Evolutionary conservation across 2,113 vertebrate species (phyloP).

Genomic region (Procavia capensis): DNA sequence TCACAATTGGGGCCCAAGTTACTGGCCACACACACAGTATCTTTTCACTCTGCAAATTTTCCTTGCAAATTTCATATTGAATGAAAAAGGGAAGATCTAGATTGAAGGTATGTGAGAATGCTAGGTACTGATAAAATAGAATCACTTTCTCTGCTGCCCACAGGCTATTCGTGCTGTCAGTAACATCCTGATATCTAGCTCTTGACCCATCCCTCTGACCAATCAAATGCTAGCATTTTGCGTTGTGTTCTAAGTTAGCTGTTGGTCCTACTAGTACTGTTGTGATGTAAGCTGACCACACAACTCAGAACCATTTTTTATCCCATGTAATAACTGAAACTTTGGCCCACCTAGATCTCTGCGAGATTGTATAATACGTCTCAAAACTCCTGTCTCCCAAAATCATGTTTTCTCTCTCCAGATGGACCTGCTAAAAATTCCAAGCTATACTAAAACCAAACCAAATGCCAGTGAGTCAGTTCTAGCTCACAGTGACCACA

Average conservation of each 20-base stretch:
- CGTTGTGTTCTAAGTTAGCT: neutral
- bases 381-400: neutral
- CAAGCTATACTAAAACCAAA: constrained; percentile 31
- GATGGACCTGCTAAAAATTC: constrained; percentile 23
- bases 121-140: neutral
- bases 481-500: too few species aligned
- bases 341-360: neutral
- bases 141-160: neutral
- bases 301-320: neutral
- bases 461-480: too few species aligned
- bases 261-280: fast-evolving
- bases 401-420: neutral
- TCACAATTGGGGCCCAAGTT: neutral
- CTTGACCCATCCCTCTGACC: neutral
- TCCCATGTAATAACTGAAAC: neutral
- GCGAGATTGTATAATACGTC: neutral
- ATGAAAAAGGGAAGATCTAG: neutral
- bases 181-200: neutral
- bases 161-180: neutral
- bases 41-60: neutral
- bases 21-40: neutral
- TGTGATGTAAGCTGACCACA: neutral
- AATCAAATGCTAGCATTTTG: neutral
- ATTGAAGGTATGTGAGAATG: neutral
- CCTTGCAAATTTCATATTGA: neutral